These are phyloP conservation scores for Agrilus cyanescens DNA, from an alignment of 2,888 invertebrate species.

Conservation along the genomic window DNA sequence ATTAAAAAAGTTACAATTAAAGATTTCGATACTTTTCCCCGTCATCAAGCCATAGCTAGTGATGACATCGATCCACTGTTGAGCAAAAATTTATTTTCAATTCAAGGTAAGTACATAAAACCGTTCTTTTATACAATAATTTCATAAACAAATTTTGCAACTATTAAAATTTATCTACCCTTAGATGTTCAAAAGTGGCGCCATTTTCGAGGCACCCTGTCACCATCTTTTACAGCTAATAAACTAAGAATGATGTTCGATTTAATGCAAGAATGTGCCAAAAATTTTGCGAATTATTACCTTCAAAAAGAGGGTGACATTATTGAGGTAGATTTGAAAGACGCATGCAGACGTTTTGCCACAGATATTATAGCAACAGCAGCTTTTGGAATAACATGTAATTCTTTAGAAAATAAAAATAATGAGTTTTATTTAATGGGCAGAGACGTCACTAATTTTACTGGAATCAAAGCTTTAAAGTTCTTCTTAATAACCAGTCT, in stretches of 20 bases:
- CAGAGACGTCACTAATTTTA: slow-evolving; percentile 33
- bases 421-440: slow-evolving; percentile 42
- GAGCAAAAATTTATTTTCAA: slow-evolving; percentile 8
- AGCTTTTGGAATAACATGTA: slow-evolving; percentile 40
- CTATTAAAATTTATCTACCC: too few species aligned
- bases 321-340: slow-evolving; percentile 32
- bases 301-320: slow-evolving; percentile 7
- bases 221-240: slow-evolving; percentile 11
- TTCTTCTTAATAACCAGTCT: neutral
- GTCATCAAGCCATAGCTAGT: slow-evolving; percentile 15
- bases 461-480: slow-evolving; percentile 1
- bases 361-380: slow-evolving; percentile 43
- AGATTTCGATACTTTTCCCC: slow-evolving; percentile 18
- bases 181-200: slow-evolving; percentile 11
- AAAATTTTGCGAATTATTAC: slow-evolving; percentile 3
- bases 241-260: slow-evolving; percentile 10
- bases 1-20: slow-evolving; percentile 22
- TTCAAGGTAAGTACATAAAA: slow-evolving; percentile 7
- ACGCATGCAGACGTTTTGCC: slow-evolving; percentile 36
- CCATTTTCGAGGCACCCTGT: slow-evolving; percentile 9
- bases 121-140: slow-evolving; percentile 6
- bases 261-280: slow-evolving; percentile 8
- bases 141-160: slow-evolving; percentile 13
- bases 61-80: slow-evolving; percentile 11
- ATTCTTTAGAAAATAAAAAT: slow-evolving; percentile 37